Conservation (phyloP, 2,888 invertebrate genomes). For the Xanthorhoe designata region DNA sequence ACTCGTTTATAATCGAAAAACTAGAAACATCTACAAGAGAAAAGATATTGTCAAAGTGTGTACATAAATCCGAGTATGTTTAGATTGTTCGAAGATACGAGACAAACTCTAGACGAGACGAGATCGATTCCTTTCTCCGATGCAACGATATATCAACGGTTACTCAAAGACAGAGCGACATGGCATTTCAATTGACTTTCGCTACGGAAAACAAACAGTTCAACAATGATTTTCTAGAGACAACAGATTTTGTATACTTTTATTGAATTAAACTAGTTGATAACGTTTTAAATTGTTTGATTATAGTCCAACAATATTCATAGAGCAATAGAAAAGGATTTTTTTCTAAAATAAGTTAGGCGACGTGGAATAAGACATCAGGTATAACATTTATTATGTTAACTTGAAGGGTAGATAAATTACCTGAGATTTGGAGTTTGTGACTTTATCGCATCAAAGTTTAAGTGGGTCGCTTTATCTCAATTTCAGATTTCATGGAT, state of each 20-base stretch:
- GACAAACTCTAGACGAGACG: constrained; percentile 7
- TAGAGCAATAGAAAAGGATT: no score
- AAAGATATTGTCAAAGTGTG: background rate
- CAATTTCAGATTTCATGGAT: constrained; percentile 17
- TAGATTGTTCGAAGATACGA: constrained; percentile 11
- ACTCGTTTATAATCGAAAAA: background rate
- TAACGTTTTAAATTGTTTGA: no score
- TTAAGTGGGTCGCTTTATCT: constrained; percentile 22
- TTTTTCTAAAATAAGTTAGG: no score
- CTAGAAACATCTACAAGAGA: background rate
- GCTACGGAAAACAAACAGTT: background rate
- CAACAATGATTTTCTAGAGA: background rate
- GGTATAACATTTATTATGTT: background rate
- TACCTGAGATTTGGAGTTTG: constrained; percentile 19
- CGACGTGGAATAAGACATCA: background rate
- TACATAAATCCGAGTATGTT: constrained; percentile 3
- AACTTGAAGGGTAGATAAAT: constrained; percentile 18
- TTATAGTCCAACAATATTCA: no score
- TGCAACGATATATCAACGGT: constrained; percentile 8
- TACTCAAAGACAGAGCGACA: constrained; percentile 4
- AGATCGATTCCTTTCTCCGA: background rate
- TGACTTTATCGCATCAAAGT: constrained; percentile 25
- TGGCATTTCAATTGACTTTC: background rate
- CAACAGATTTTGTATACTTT: no score
- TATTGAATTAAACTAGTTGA: no score